Conservation (phyloP, 2,888 invertebrate species). For the Drosophila phalerata region DNA sequence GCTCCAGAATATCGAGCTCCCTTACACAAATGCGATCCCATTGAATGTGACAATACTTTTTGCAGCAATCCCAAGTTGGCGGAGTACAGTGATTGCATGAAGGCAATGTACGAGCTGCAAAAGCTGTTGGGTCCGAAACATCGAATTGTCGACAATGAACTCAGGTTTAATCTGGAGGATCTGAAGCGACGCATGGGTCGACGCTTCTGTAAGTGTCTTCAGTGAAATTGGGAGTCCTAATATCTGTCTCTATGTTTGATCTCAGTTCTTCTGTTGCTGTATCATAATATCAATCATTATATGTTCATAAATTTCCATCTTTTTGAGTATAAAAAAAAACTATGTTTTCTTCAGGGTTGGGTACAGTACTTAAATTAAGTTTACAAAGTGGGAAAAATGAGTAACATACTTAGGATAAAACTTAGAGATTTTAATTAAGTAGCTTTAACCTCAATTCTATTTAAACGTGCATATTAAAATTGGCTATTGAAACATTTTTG, state of each 20-base stretch:
- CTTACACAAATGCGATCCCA: constrained; percentile 32
- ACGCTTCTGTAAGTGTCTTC: constrained; percentile 54
- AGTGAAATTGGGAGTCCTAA: background rate
- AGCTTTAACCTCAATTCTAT: too few species aligned
- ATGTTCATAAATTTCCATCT: constrained; percentile 6
- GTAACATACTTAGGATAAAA: too few species aligned
- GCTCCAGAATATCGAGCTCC: constrained; percentile 15
- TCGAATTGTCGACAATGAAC: constrained; percentile 26
- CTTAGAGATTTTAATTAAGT: background rate
- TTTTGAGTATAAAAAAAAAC: constrained; percentile 2
- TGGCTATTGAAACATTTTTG: too few species aligned
- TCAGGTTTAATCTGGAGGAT: constrained; percentile 49
- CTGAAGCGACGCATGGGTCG: constrained; percentile 43
- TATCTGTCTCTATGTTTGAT: constrained; percentile 1
- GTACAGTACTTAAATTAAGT: too few species aligned
- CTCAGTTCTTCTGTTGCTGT: background rate
- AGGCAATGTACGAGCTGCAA: constrained; percentile 56
- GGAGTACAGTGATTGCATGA: constrained; percentile 53
- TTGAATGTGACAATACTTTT: constrained; percentile 38
- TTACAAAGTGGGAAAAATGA: too few species aligned
- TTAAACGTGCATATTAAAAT: too few species aligned
- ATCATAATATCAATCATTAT: constrained; percentile 4
- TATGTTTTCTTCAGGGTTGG: background rate
- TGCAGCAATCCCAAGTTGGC: constrained; percentile 31
- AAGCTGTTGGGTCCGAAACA: constrained; percentile 35